These are phyloP conservation scores for Platerodrilus igneus DNA, from an alignment of 2,888 invertebrate genomes.

Conservation along the genomic window DNA sequence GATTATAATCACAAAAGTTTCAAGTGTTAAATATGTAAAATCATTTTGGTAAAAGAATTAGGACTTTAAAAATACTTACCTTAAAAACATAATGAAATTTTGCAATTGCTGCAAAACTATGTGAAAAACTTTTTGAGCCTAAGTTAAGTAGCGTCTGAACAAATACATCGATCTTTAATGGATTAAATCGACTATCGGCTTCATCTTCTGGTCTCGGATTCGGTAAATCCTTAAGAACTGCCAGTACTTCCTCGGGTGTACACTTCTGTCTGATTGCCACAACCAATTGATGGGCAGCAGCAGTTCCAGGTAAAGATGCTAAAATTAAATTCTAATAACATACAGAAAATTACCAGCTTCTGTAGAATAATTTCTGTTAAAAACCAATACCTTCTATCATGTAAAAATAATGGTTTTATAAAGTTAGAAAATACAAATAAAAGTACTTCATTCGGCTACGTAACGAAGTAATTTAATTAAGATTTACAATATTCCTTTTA, in stretches of 20 bases:
- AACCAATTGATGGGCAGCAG: conserved; percentile 81
- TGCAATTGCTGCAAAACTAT: conserved; percentile 97
- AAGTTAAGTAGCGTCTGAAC: conserved; percentile 91
- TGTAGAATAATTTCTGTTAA: too few relatives aligned
- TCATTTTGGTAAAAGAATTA: background rate
- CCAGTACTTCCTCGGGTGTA: conserved; percentile 83
- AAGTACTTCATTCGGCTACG: too few relatives aligned
- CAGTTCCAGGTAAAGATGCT: conserved; percentile 74
- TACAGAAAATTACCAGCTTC: too few relatives aligned
- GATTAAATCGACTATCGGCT: conserved; percentile 75
- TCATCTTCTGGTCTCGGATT: conserved; percentile 74
- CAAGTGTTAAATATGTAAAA: background rate
- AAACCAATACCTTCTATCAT: too few relatives aligned
- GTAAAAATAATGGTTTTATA: too few relatives aligned
- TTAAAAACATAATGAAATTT: conserved; percentile 92
- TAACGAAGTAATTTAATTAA: too few relatives aligned
- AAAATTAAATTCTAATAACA: too few relatives aligned
- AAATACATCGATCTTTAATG: conserved; percentile 93
- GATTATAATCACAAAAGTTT: conserved; percentile 2
- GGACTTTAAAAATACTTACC: conserved; percentile 48
- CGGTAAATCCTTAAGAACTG: conserved; percentile 81
- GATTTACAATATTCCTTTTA: too few relatives aligned
- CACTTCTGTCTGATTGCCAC: conserved; percentile 85
- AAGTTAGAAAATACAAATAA: too few relatives aligned
- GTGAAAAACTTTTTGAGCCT: conserved; percentile 96